These are phyloP conservation scores for Drosophila mercatorum DNA, from an alignment of 2,888 invertebrate genomes.

Conservation along the genomic window DNA sequence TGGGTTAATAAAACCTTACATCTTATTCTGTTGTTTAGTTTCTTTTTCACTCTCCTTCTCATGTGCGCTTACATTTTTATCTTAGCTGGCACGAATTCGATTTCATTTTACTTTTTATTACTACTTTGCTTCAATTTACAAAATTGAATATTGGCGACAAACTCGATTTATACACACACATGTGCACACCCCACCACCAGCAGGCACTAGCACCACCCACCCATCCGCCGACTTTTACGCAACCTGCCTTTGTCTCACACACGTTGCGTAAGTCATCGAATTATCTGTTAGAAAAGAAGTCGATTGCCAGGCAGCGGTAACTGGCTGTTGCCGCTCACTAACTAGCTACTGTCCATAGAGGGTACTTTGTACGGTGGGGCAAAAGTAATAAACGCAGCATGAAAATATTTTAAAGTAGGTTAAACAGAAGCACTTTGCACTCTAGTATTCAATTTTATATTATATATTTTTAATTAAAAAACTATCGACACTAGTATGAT, in stretches of 20 bases:
- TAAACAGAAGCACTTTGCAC: too few relatives aligned
- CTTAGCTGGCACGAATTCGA: conserved; percentile 57
- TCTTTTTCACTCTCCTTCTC: conserved; percentile 10
- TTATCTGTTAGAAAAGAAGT: conserved; percentile 50
- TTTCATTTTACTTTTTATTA: conserved; percentile 57
- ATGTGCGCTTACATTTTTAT: conserved; percentile 58
- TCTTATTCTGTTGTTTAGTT: background rate
- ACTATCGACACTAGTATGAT: too few relatives aligned
- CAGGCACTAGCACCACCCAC: background rate
- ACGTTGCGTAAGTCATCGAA: conserved; percentile 65
- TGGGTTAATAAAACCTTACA: conserved; percentile 18
- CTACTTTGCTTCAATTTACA: conserved; percentile 74
- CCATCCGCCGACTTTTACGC: conserved; percentile 1
- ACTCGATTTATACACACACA: conserved; percentile 64
- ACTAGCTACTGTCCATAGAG: conserved; percentile 25
- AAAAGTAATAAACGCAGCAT: background rate
- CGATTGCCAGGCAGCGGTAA: conserved; percentile 41
- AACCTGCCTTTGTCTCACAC: conserved; percentile 60
- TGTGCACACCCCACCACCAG: conserved; percentile 2
- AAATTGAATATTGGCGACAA: conserved; percentile 79
- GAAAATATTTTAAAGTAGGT: background rate
- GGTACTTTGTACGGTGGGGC: conserved; percentile 35
- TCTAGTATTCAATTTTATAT: too few relatives aligned
- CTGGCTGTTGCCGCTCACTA: conserved; percentile 37
- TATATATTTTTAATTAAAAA: too few relatives aligned